A percentile compares a stretch with the other conserved stretches of the same genome.
Conservation (phyloP, 64 coral and sea anemone species). For the Hydrozoanthus tunicans region DNA sequence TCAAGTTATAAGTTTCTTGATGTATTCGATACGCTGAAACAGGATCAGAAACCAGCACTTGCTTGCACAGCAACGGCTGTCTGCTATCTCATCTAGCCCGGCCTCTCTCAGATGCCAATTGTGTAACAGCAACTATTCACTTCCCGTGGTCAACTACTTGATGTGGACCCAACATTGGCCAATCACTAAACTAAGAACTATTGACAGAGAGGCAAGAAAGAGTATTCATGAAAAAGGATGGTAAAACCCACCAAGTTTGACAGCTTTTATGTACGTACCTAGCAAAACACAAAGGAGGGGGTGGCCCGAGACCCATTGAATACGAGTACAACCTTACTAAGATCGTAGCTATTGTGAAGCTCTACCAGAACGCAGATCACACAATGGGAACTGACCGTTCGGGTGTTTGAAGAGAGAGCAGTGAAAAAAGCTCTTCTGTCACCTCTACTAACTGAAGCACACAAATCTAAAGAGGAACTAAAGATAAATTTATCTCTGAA, state of each 20-base stretch:
- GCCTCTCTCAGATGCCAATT: background rate
- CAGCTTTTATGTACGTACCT: background rate
- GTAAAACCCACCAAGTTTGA: background rate
- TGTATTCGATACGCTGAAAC: background rate
- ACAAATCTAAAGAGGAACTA: background rate
- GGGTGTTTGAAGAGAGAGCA: slow-evolving; percentile 4
- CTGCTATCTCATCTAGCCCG: background rate
- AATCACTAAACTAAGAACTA: background rate
- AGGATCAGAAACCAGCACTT: background rate
- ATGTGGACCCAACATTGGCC: background rate
- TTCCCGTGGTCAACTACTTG: background rate
- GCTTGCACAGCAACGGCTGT: background rate
- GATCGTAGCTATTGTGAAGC: background rate
- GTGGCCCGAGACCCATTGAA: background rate
- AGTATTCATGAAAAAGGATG: background rate
- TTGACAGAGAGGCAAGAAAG: background rate
- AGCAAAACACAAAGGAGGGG: background rate
- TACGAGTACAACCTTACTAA: background rate
- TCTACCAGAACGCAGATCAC: background rate
- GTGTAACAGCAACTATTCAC: background rate
- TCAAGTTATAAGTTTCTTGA: background rate
- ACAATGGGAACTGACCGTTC: background rate
- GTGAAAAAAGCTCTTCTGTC: background rate
- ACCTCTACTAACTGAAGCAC: background rate
- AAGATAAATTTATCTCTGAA: slow-evolving; percentile 2